Percentiles rank a stretch among this genome's conserved stretches.
phyloP scores from a whole-genome alignment of 2,113 vertebrate species.

The Apteryx owenii region DNA sequence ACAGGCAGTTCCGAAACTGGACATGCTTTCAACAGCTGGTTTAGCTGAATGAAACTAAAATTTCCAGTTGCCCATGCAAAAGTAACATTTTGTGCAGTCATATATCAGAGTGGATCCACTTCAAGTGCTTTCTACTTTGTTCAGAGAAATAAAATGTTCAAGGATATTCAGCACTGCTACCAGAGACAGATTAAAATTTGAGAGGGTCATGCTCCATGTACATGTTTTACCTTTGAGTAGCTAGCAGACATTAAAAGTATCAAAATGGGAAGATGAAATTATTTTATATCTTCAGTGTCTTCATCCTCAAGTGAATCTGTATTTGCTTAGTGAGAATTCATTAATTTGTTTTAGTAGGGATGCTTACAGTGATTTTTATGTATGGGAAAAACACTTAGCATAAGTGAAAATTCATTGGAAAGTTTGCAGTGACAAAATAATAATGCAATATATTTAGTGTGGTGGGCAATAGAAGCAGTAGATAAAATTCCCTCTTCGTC shows the following conservation, averaged over 20 bases:
- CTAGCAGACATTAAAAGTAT: not conserved
- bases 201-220: not conserved
- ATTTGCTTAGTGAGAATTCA: not conserved
- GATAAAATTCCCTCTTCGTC: not conserved
- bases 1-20: not conserved
- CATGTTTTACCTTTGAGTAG: fast-evolving
- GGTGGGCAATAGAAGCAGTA: not conserved
- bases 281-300: not conserved
- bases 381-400: not conserved
- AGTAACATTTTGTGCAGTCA: fast-evolving
- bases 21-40: not conserved
- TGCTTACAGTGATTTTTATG: not conserved
- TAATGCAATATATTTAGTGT: not conserved
- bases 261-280: not conserved
- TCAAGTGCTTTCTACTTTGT: not conserved
- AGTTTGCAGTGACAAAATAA: not conserved
- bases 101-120: not conserved
- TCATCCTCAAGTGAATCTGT: not conserved
- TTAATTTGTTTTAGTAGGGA: not conserved
- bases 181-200: not conserved
- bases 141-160: not conserved
- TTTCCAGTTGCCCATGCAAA: not conserved
- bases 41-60: not conserved
- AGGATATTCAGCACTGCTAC: not conserved
- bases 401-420: not conserved